Conservation (phyloP, 2,113 vertebrate species). For the Colius striatus region DNA sequence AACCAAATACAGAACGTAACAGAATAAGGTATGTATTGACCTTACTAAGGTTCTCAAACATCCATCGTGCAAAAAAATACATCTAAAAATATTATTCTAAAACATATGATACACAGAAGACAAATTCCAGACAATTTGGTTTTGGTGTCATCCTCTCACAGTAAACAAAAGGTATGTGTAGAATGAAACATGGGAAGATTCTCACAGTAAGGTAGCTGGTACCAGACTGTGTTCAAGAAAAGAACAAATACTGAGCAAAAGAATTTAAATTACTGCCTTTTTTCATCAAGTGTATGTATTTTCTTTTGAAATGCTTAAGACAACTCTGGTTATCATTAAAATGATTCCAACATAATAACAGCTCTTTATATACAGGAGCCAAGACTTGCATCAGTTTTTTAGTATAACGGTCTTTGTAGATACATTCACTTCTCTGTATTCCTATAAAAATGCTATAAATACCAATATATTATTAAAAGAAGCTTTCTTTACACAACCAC, state of each 20-base stretch:
- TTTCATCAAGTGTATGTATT: background rate
- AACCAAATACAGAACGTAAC: background rate
- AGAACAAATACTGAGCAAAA: background rate
- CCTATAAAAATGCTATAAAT: background rate
- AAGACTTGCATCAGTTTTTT: background rate
- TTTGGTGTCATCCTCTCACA: background rate
- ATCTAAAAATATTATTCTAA: background rate
- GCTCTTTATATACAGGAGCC: background rate
- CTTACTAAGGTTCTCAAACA: background rate
- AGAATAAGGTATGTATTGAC: background rate
- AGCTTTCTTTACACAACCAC: background rate
- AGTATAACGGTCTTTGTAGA: background rate
- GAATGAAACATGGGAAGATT: background rate
- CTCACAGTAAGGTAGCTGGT: background rate
- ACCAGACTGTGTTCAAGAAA: background rate
- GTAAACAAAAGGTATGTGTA: background rate
- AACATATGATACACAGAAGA: rapidly evolving
- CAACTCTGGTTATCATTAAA: background rate
- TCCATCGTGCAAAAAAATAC: background rate
- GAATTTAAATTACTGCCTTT: background rate
- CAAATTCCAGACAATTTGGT: background rate
- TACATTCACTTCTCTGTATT: background rate
- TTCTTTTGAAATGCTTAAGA: background rate
- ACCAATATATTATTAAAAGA: background rate
- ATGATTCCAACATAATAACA: background rate